These are phyloP conservation scores for Tyrannus savana DNA, from an alignment of 2,113 vertebrate species.

Conservation along the genomic window DNA sequence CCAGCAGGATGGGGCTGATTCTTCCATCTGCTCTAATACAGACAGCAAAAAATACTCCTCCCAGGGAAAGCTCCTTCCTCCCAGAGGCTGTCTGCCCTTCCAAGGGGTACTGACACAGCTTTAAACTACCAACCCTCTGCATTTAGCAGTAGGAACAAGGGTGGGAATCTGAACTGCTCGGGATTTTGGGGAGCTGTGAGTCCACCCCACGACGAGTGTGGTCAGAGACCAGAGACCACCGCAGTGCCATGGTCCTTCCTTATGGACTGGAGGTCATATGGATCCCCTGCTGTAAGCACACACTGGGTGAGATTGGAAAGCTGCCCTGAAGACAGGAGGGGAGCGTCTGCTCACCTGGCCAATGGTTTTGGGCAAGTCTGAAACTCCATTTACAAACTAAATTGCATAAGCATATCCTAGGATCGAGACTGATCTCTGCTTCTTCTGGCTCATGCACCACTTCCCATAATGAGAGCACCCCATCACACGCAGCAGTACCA, in stretches of 20 bases:
- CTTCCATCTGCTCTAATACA: slow-evolving; percentile 2
- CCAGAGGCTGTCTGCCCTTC: not conserved
- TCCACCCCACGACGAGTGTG: accelerated
- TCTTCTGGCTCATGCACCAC: not conserved
- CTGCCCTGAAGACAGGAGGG: not conserved
- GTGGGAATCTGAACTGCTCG: not conserved
- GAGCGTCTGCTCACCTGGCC: not conserved
- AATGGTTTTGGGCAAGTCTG: not conserved
- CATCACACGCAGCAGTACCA: accelerated
- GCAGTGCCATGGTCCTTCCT: accelerated
- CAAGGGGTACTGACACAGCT: accelerated
- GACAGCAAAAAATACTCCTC: not conserved
- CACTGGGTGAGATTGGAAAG: not conserved
- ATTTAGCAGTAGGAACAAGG: not conserved
- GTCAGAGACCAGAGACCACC: not conserved
- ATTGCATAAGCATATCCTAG: not conserved
- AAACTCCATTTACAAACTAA: not conserved
- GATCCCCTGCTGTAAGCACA: accelerated
- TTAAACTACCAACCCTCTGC: not conserved
- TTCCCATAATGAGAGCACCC: not conserved
- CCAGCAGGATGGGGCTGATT: not conserved
- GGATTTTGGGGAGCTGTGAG: not conserved
- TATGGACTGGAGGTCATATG: not conserved
- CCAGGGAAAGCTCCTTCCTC: not conserved
- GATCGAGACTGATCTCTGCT: not conserved